phyloP scores from a whole-genome alignment of 2,888 invertebrate genomes.

The Trissolcus brochymenae region DNA sequence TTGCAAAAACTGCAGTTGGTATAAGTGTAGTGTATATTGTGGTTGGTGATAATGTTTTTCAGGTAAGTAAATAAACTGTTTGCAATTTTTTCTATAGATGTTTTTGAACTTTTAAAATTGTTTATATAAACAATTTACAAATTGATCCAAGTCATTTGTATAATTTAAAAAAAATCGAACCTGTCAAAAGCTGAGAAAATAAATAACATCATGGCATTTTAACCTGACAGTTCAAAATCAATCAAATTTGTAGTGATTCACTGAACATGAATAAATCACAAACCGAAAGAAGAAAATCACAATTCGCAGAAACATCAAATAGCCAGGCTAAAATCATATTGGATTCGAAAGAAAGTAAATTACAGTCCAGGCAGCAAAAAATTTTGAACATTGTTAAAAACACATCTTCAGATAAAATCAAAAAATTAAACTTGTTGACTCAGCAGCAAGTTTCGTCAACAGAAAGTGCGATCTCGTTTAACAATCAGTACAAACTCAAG shows the following conservation, averaged over 20 bases:
- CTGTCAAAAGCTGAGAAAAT: not conserved
- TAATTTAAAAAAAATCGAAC: not conserved
- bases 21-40: too few relatives aligned
- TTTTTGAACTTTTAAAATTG: too few relatives aligned
- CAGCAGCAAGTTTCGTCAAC: conserved; percentile 3
- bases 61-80: too few relatives aligned
- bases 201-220: conserved; percentile 1
- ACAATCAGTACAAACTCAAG: conserved; percentile 14
- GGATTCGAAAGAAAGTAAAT: conserved; percentile 22
- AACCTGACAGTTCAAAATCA: not conserved
- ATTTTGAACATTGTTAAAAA: conserved; percentile 46
- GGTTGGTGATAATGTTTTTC: too few relatives aligned
- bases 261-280: conserved; percentile 20
- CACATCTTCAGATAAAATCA: conserved; percentile 3
- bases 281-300: conserved; percentile 12
- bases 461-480: conserved; percentile 7
- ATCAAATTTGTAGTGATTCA: not conserved
- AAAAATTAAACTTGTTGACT: conserved; percentile 10
- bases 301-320: conserved; percentile 1
- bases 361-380: conserved; percentile 42
- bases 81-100: too few relatives aligned
- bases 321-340: conserved; percentile 12
- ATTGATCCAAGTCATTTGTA: too few relatives aligned
- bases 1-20: too few relatives aligned
- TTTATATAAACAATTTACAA: too few relatives aligned